Evolutionary conservation across 2,113 vertebrate species (phyloP).

Genomic region (Caranx melampygus): DNA sequence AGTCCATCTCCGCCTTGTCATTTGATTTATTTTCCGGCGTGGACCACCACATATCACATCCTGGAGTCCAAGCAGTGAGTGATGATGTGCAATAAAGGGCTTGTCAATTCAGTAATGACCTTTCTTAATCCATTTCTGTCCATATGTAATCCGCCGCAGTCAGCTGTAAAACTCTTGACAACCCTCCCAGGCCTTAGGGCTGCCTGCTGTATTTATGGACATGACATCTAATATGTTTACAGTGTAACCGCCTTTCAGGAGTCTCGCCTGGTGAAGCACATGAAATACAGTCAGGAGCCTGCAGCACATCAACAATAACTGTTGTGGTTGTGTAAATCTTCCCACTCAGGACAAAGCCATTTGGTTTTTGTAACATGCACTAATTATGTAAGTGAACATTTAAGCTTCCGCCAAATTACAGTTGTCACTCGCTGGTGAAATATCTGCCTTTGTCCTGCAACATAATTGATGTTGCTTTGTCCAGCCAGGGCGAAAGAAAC

Average conservation of each 20-base stretch:
- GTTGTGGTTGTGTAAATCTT: conserved; percentile 14
- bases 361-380: neutral
- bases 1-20: neutral
- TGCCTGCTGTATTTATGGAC: conserved; percentile 29
- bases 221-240: conserved; percentile 11
- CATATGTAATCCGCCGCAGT: conserved; percentile 9
- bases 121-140: conserved; percentile 30
- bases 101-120: neutral
- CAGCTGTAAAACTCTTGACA: conserved; percentile 17
- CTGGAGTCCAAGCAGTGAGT: neutral
- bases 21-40: neutral
- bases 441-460: conserved; percentile 19
- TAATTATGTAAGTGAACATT: neutral
- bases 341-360: neutral
- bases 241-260: neutral
- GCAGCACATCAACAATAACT: conserved; percentile 1
- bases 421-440: conserved; percentile 23
- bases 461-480: conserved; percentile 23
- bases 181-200: conserved; percentile 12
- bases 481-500: conserved; percentile 12
- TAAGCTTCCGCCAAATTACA: conserved; percentile 4
- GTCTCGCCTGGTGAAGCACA: neutral
- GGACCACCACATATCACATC: neutral
- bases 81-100: conserved; percentile 12
- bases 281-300: conserved; percentile 1